Conservation (phyloP, 2,888 invertebrate species). For the Melipona beecheii region DNA sequence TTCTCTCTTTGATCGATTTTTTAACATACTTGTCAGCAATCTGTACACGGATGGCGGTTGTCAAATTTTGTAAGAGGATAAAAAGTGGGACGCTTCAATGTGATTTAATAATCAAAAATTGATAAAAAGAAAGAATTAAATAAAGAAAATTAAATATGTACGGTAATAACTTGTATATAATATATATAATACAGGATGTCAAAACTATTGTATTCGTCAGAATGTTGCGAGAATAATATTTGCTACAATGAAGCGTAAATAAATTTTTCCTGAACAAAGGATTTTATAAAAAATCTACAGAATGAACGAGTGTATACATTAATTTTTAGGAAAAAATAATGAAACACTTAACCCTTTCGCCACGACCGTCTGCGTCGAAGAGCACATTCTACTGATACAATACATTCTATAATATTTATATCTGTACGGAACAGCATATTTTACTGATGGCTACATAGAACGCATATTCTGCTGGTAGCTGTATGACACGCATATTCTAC, state of each 20-base stretch:
- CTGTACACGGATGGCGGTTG: slow-evolving; percentile 33
- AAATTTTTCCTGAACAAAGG: background rate
- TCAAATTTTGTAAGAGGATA: slow-evolving; percentile 40
- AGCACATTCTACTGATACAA: background rate
- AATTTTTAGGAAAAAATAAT: background rate
- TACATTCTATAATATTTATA: background rate
- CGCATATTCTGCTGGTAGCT: no score
- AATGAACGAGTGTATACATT: background rate
- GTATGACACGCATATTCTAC: background rate
- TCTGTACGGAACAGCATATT: background rate
- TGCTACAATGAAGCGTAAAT: background rate
- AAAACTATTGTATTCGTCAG: background rate
- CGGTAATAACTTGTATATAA: background rate
- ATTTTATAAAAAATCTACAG: background rate
- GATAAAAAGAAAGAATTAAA: background rate
- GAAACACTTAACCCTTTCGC: background rate
- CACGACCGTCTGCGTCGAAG: background rate
- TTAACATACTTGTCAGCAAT: slow-evolving; percentile 44
- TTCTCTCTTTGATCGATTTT: slow-evolving; percentile 31
- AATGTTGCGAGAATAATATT: background rate
- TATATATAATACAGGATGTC: slow-evolving; percentile 9
- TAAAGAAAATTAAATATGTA: background rate
- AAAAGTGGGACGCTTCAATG: slow-evolving; percentile 32
- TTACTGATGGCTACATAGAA: background rate
- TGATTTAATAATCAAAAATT: slow-evolving; percentile 30